Conservation (phyloP, 2,888 invertebrate genomes). For the Emmelina monodactyla region DNA sequence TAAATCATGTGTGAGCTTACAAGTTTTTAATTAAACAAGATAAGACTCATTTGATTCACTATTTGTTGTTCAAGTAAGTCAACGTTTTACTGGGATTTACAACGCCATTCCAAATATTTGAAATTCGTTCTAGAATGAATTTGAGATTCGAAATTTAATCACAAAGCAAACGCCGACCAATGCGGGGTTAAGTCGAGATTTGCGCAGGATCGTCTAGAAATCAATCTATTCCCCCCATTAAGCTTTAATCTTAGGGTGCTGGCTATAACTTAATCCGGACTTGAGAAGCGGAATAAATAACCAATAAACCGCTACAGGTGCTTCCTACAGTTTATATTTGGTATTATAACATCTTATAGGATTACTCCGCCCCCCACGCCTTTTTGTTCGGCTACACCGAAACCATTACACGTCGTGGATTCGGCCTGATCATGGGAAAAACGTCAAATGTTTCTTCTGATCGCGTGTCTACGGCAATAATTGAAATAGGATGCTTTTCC, state of each 20-base stretch:
- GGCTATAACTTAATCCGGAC: conserved; percentile 63
- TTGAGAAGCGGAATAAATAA: conserved; percentile 61
- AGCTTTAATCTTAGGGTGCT: conserved; percentile 60
- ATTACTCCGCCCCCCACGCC: conserved; percentile 19
- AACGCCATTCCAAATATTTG: not conserved
- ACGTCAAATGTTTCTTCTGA: conserved; percentile 30
- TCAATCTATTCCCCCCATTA: conserved; percentile 60
- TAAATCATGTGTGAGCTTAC: conserved; percentile 46
- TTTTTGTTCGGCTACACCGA: conserved; percentile 14
- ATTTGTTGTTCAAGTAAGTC: conserved; percentile 42
- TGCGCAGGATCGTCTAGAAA: conserved; percentile 50
- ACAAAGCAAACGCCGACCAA: conserved; percentile 26
- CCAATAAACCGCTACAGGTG: conserved; percentile 62
- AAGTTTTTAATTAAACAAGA: conserved; percentile 53
- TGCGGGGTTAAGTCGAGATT: conserved; percentile 40
- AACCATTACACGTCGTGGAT: not conserved
- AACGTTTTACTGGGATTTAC: conserved; percentile 1
- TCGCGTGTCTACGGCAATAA: conserved; percentile 50
- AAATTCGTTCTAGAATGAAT: conserved; percentile 5
- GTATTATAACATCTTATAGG: conserved; percentile 32
- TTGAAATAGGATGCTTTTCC: conserved; percentile 39
- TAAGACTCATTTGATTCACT: conserved; percentile 45
- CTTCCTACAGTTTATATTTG: conserved; percentile 37
- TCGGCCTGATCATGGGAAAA: conserved; percentile 42
- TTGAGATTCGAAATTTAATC: conserved; percentile 19